A percentile compares a stretch with the other conserved stretches of the same genome.
Conservation (phyloP, 2,888 invertebrate genomes). For the Chrysolina haemoptera region DNA sequence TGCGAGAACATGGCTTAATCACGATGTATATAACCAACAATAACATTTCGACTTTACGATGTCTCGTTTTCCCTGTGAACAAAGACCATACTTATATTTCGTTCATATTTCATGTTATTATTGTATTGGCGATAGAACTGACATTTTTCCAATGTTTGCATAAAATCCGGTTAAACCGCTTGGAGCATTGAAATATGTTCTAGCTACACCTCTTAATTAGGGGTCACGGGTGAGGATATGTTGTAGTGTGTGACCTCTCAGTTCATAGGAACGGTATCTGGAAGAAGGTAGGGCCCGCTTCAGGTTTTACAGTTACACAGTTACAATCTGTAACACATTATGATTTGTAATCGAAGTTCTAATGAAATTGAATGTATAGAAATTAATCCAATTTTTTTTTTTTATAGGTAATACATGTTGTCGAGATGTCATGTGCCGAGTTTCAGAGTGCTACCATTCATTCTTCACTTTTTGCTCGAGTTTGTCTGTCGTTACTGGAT, state of each 20-base stretch:
- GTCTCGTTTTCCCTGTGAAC: neutral
- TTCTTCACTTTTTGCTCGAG: no score
- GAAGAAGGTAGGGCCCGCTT: neutral
- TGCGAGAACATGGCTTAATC: neutral
- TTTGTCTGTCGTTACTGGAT: no score
- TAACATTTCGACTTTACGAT: neutral
- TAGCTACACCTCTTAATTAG: slow-evolving; percentile 3
- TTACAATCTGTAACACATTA: no score
- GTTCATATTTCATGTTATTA: slow-evolving; percentile 1
- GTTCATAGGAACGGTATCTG: slow-evolving; percentile 5
- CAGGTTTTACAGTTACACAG: neutral
- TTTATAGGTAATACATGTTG: no score
- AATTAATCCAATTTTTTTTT: no score
- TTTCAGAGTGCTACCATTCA: no score
- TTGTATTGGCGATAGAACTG: neutral
- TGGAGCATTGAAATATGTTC: neutral
- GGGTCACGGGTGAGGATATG: slow-evolving; percentile 6
- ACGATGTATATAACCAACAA: neutral
- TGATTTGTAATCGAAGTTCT: no score
- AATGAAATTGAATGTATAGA: no score
- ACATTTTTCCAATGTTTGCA: neutral
- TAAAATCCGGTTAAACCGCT: neutral
- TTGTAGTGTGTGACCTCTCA: neutral
- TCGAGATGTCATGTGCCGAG: no score
- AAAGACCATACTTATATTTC: neutral